Base-by-base conservation (phyloP, 2,797 vertebrate genomes). In the Pantherophis vulpinus region DNA sequence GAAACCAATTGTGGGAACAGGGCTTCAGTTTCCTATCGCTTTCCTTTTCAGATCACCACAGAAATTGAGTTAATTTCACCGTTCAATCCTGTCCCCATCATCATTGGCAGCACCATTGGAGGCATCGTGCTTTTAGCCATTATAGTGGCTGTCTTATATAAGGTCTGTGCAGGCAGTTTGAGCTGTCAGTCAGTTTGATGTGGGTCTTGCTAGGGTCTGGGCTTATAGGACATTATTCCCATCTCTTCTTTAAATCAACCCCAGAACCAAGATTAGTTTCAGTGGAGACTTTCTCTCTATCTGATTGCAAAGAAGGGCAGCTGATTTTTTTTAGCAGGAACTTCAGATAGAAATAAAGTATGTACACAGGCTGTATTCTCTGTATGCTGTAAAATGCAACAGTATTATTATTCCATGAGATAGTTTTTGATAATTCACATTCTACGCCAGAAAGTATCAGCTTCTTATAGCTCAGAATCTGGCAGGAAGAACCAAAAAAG, bases 41-140 rank as follows among this genome's bases (percentile, higher is more conserved):
- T 87, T 93, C 51, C 12, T 66, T 86, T 89, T n/a, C 93, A 93
- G 93, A 89, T 93, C 87, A 58, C 3, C 29, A 93, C 93, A n/a
- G 70, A 86, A 86, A 27, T 93, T 5, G 93, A 93, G 59, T 54
- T 93, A 13, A 93, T 91, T 86, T 93, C 90, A 0, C 93, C 90
- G 0, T 93, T 93, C 70, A 58, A 91, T 18, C 90, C 47, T 18
- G 16, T 93, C 23, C 93, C 90, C 74, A 86, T 93, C 87, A 93
- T 93, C 9, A 29, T 88, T 2, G 93, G 93, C 66, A 93, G 93
- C 42, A 89, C n/a, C 59, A 1, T 91, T 2, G 93, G 93, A 58
- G 93, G 93, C 32, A 56, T 93, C 2, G 16, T 93, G 51, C 90
- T 93, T 54, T 91, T 93, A 18, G 93, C 90, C 10, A 89, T 93